phyloP scores from a whole-genome alignment of 2,113 vertebrate genomes.

The Gasterosteus nipponicus region DNA sequence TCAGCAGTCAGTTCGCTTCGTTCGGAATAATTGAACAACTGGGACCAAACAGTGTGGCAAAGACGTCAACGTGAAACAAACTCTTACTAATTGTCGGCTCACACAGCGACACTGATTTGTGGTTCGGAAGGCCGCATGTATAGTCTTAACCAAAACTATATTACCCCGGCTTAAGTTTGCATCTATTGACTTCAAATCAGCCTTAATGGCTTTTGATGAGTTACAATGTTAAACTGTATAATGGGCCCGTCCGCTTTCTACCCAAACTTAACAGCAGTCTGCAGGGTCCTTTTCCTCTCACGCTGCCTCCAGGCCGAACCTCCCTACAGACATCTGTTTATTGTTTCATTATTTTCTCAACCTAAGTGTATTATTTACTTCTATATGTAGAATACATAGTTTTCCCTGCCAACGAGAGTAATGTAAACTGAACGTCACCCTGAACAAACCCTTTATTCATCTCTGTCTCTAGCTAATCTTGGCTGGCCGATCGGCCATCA shows the following conservation, averaged over 20 bases:
- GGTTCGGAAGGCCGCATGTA: not conserved
- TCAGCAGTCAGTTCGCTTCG: conserved; percentile 5
- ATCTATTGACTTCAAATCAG: not conserved
- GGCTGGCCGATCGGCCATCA: not conserved
- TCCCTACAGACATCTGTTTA: not conserved
- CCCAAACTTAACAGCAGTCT: not conserved
- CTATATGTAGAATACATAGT: not conserved
- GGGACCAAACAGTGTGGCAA: not conserved
- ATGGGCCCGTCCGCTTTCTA: not conserved
- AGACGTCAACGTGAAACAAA: not conserved
- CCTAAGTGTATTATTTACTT: not conserved
- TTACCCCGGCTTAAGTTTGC: not conserved
- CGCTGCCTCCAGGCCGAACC: not conserved
- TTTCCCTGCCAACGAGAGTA: not conserved
- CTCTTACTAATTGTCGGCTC: not conserved
- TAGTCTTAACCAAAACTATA: not conserved
- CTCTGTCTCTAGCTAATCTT: not conserved
- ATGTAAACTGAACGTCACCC: too few relatives aligned
- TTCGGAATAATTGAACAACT: conserved; percentile 34
- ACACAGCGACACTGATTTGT: not conserved
- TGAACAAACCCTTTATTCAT: not conserved
- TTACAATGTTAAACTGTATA: not conserved
- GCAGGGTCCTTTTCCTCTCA: not conserved
- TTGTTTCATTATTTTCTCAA: not conserved
- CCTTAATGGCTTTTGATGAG: not conserved